These are phyloP conservation scores for Montipora capitata DNA, from an alignment of 92 coral and sea anemone genomes.

Conservation along the genomic window DNA sequence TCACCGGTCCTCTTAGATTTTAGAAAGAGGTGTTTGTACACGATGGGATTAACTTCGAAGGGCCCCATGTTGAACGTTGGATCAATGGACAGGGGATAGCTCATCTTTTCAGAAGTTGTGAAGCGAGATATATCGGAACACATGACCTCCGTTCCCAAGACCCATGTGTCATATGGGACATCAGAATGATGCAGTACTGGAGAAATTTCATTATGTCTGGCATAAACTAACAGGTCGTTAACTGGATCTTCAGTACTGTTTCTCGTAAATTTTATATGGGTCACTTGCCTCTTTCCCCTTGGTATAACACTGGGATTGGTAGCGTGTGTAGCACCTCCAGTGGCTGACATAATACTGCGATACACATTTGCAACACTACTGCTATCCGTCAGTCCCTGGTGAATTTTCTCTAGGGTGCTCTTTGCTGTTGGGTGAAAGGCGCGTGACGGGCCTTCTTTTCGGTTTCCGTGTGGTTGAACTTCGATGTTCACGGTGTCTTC, in stretches of 20 bases:
- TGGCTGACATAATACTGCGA: background rate
- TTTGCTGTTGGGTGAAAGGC: slow-evolving; percentile 50
- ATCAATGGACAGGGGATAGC: slow-evolving; percentile 45
- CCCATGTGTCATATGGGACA: slow-evolving; percentile 24
- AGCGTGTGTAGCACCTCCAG: slow-evolving; percentile 30
- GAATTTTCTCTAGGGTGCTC: slow-evolving; percentile 24
- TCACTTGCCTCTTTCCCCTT: slow-evolving; percentile 21
- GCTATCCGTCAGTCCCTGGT: slow-evolving; percentile 1
- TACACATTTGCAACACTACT: slow-evolving; percentile 12
- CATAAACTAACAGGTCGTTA: slow-evolving; percentile 40
- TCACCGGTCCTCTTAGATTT: slow-evolving; percentile 44
- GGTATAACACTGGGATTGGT: slow-evolving; percentile 25
- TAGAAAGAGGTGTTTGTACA: slow-evolving; percentile 40
- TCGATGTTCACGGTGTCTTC: slow-evolving; percentile 22
- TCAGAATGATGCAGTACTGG: slow-evolving; percentile 20
- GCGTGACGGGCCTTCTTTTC: slow-evolving; percentile 7
- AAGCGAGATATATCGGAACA: slow-evolving; percentile 8
- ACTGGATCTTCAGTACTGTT: slow-evolving; percentile 17
- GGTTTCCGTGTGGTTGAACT: slow-evolving; percentile 59
- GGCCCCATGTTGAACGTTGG: slow-evolving; percentile 53
- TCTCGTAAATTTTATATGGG: slow-evolving; percentile 12
- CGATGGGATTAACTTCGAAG: slow-evolving; percentile 43
- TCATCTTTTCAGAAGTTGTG: slow-evolving; percentile 13
- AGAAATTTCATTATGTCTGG: slow-evolving; percentile 11
- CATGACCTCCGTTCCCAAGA: slow-evolving; percentile 26